phyloP scores from a whole-genome alignment of 2,888 invertebrate genomes.

The Colostygia pectinataria region DNA sequence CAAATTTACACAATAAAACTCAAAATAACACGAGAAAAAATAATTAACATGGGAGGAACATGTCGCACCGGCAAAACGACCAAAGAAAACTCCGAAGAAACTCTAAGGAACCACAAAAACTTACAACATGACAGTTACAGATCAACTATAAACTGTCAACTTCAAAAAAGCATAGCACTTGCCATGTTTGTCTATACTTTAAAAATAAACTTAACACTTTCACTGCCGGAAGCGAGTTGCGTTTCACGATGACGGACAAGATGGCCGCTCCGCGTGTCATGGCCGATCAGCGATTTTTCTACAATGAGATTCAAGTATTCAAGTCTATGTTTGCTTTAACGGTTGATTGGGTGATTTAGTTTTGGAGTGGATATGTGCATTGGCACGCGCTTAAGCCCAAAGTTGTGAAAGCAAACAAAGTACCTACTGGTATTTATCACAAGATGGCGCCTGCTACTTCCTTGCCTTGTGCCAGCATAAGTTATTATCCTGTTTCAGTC shows the following conservation, averaged over 20 bases:
- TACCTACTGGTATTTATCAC: too few species aligned
- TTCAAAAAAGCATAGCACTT: constrained; percentile 20
- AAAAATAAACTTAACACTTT: constrained; percentile 37
- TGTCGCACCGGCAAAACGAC: too few species aligned
- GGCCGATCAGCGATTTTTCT: constrained; percentile 37
- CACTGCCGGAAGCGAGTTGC: constrained; percentile 34
- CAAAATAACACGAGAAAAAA: too few species aligned
- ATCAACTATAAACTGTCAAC: constrained; percentile 19
- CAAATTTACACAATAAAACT: too few species aligned
- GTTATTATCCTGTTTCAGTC: too few species aligned
- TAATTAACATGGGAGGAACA: too few species aligned
- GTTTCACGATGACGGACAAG: constrained; percentile 38
- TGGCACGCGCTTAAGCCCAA: not conserved
- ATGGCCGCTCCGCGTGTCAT: constrained; percentile 39
- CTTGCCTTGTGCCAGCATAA: too few species aligned
- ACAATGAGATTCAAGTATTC: constrained; percentile 19
- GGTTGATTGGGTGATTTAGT: not conserved
- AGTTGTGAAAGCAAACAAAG: not conserved
- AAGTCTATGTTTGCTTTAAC: constrained; percentile 6
- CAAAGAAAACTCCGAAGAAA: not conserved
- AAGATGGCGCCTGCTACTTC: too few species aligned
- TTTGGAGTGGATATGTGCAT: not conserved
- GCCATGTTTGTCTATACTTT: constrained; percentile 27
- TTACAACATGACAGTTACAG: constrained; percentile 7
- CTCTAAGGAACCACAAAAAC: not conserved